Conservation (phyloP, 1,140 invertebrate species). For the Drosophila pandora region DNA sequence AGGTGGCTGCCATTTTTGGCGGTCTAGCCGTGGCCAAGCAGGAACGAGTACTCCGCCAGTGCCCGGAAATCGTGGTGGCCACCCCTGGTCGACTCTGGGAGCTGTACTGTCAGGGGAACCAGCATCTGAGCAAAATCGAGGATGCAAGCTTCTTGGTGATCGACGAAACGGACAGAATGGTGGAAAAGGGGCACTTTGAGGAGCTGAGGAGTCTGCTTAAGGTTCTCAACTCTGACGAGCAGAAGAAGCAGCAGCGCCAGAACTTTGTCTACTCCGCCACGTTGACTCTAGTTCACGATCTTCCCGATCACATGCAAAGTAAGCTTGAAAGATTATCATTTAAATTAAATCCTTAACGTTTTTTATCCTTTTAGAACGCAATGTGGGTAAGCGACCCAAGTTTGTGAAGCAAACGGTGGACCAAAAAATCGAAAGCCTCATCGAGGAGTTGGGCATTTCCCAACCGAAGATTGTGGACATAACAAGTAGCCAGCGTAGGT, state of each 20-base stretch:
- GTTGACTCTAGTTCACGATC: conserved; percentile 93
- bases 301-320: conserved; percentile 90
- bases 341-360: neutral
- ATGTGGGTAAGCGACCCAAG: conserved; percentile 85
- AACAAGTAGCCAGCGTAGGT: conserved; percentile 85
- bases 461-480: conserved; percentile 97
- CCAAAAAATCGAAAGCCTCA: conserved; percentile 89
- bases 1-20: conserved; percentile 92
- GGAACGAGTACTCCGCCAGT: conserved; percentile 90
- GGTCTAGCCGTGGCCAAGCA: conserved; percentile 97
- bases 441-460: conserved; percentile 91
- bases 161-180: conserved; percentile 99
- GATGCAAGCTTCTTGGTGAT: conserved; percentile 94
- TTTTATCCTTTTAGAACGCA: conserved; percentile 65
- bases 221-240: conserved; percentile 89
- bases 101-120: conserved; percentile 91
- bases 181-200: conserved; percentile 98
- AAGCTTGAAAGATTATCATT: conserved; percentile 67
- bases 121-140: conserved; percentile 89
- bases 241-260: conserved; percentile 88
- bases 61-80: conserved; percentile 97
- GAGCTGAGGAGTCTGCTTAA: conserved; percentile 94
- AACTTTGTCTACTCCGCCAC: conserved; percentile 99
- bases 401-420: conserved; percentile 88
- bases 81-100: conserved; percentile 99